Conservation (phyloP, 2,113 vertebrate species). For the Paramormyrops kingsleyae region DNA sequence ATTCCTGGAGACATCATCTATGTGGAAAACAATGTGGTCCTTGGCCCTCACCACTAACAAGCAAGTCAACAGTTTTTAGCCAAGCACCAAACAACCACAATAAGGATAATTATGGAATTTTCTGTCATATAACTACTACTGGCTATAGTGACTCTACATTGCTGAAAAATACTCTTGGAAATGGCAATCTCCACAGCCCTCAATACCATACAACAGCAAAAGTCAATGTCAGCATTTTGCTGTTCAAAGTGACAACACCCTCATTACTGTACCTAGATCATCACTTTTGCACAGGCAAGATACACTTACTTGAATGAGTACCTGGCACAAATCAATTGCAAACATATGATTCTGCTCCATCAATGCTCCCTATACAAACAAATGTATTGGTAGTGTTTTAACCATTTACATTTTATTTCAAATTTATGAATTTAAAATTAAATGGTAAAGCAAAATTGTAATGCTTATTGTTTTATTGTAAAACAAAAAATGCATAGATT, state of each 20-base stretch:
- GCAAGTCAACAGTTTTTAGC: background rate
- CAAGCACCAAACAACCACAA: background rate
- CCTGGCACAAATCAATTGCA: background rate
- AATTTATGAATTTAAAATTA: background rate
- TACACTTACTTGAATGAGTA: background rate
- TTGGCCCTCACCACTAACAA: background rate
- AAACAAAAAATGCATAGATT: background rate
- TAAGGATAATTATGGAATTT: background rate
- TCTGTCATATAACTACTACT: background rate
- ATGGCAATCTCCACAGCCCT: background rate
- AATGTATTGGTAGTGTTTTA: background rate
- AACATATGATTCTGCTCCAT: background rate
- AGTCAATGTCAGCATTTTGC: background rate
- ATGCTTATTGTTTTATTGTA: background rate
- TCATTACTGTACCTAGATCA: background rate
- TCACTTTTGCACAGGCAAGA: background rate
- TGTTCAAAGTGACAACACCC: background rate
- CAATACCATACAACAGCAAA: background rate
- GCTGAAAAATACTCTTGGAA: background rate
- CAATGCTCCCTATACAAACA: background rate
- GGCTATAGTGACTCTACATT: background rate
- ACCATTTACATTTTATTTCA: background rate
- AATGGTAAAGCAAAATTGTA: background rate
- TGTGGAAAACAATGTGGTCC: background rate
- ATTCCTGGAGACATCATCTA: background rate